These are phyloP conservation scores for Melanostigma gelatinosum DNA, from an alignment of 2,113 vertebrate genomes.

Conservation along the genomic window DNA sequence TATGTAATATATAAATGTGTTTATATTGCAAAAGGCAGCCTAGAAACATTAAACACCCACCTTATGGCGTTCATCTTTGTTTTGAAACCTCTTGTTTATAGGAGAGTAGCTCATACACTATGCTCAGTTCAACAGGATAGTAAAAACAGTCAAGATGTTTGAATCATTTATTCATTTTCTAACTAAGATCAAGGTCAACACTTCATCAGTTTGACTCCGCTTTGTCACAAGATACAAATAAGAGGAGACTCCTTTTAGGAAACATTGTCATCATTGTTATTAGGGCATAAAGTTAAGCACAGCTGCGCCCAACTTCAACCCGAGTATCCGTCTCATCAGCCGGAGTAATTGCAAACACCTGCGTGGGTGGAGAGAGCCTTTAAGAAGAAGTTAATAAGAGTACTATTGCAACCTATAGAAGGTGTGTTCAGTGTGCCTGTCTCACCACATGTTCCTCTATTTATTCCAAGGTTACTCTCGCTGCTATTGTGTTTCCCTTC, in stretches of 20 bases:
- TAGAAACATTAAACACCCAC: constrained; percentile 45
- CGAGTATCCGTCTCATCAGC: background rate
- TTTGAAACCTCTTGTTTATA: background rate
- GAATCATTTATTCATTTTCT: background rate
- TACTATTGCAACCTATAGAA: background rate
- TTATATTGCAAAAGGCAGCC: constrained; percentile 9
- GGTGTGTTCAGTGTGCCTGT: background rate
- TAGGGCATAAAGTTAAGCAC: background rate
- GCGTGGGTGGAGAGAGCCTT: background rate
- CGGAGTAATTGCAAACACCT: background rate
- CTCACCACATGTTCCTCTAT: background rate
- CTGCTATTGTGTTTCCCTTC: background rate
- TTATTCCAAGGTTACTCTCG: constrained; percentile 5
- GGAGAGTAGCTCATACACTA: background rate
- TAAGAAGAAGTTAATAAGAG: background rate
- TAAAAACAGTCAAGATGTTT: background rate
- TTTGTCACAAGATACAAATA: background rate
- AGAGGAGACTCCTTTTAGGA: background rate
- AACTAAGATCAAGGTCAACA: background rate
- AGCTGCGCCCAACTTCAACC: background rate
- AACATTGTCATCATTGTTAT: background rate
- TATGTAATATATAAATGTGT: background rate
- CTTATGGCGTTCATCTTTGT: background rate
- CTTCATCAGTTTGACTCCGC: background rate
- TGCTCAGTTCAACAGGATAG: background rate